These are phyloP conservation scores for Myrmecophaga tridactyla DNA, from an alignment of 2,113 vertebrate species.

Conservation along the genomic window DNA sequence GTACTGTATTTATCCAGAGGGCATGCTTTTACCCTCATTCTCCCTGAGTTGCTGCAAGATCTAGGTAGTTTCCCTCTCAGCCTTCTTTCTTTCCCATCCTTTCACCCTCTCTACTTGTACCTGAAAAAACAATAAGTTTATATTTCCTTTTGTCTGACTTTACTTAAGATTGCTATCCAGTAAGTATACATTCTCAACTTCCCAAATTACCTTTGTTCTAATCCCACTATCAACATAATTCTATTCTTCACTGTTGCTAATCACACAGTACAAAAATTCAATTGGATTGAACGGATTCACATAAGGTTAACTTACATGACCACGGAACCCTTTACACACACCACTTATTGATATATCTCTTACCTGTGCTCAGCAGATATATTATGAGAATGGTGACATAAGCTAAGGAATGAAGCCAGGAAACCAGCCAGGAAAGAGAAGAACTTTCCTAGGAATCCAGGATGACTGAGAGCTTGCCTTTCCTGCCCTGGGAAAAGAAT, in stretches of 20 bases:
- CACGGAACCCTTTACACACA: not conserved
- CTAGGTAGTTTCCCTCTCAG: not conserved
- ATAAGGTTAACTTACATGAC: not conserved
- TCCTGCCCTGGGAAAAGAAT: not conserved
- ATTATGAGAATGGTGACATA: not conserved
- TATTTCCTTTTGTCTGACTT: not conserved
- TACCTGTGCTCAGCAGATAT: not conserved
- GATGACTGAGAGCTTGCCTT: not conserved
- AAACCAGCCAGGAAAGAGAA: not conserved
- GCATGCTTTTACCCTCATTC: no score
- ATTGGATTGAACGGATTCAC: not conserved
- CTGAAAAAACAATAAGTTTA: not conserved
- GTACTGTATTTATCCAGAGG: no score
- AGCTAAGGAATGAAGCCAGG: not conserved
- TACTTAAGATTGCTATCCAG: not conserved
- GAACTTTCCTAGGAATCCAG: not conserved
- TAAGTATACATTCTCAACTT: not conserved
- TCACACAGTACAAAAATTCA: not conserved
- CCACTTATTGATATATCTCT: not conserved
- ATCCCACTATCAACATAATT: not conserved
- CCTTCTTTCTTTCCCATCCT: not conserved
- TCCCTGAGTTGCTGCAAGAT: not conserved
- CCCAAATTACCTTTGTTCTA: not conserved
- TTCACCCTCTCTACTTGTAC: not conserved
- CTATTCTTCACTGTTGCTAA: not conserved